Conservation (phyloP, 2,888 invertebrate genomes). For the Aromia moschata region DNA sequence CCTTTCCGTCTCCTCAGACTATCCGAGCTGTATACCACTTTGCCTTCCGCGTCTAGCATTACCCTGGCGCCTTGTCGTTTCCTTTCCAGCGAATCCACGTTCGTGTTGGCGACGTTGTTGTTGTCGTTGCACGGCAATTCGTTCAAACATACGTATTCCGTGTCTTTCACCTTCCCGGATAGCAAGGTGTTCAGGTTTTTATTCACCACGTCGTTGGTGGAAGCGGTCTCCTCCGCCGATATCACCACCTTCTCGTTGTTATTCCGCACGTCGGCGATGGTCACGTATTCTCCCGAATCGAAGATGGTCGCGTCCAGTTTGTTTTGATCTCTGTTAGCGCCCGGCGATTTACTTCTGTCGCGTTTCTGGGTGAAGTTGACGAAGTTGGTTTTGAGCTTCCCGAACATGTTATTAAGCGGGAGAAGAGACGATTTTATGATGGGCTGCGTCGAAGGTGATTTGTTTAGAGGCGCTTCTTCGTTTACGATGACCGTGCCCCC, state of each 20-base stretch:
- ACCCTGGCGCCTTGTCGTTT: slow-evolving; percentile 79
- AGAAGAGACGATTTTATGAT: slow-evolving; percentile 64
- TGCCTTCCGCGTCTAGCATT: slow-evolving; percentile 85
- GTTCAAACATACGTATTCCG: slow-evolving; percentile 84
- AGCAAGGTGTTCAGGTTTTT: slow-evolving; percentile 70
- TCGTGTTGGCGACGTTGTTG: slow-evolving; percentile 38
- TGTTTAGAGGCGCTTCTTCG: slow-evolving; percentile 34
- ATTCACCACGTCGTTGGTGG: slow-evolving; percentile 75
- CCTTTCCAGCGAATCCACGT: slow-evolving; percentile 65
- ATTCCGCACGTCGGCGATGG: slow-evolving; percentile 83
- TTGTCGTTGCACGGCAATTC: slow-evolving; percentile 70
- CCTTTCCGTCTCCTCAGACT: slow-evolving; percentile 82
- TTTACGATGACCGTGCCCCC: slow-evolving; percentile 57
- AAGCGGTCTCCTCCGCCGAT: slow-evolving; percentile 62
- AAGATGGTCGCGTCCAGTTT: slow-evolving; percentile 34
- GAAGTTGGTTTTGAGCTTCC: slow-evolving; percentile 69
- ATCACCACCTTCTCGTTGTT: slow-evolving; percentile 72
- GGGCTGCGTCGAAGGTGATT: slow-evolving; percentile 49
- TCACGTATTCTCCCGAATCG: slow-evolving; percentile 85
- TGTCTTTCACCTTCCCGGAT: slow-evolving; percentile 70
- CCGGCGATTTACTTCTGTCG: slow-evolving; percentile 66
- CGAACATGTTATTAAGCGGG: slow-evolving; percentile 78
- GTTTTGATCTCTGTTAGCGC: slow-evolving; percentile 57
- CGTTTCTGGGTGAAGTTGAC: slow-evolving; percentile 53
- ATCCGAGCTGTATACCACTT: slow-evolving; percentile 88